phyloP scores from a whole-genome alignment of 2,888 invertebrate species.

The Orchesellides sinensis region DNA sequence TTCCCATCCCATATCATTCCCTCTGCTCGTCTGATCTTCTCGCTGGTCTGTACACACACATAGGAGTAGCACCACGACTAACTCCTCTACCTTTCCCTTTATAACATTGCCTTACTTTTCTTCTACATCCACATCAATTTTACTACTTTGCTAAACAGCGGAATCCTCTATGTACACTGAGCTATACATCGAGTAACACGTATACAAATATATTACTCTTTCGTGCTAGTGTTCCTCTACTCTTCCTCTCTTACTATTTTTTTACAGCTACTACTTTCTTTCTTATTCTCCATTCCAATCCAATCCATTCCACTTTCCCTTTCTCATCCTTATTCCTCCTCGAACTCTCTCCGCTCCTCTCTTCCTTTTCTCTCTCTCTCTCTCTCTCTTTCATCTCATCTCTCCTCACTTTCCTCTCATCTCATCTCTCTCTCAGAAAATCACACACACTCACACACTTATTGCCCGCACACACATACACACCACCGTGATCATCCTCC shows the following conservation, averaged over 20 bases:
- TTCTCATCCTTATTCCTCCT: conserved; percentile 48
- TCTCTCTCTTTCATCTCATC: conserved; percentile 27
- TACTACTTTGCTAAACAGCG: too few relatives aligned
- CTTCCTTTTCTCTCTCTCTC: conserved; percentile 20
- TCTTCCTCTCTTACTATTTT: conserved; percentile 39
- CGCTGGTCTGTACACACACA: conserved; percentile 27
- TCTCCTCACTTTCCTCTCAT: conserved; percentile 28
- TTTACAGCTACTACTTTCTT: conserved; percentile 35
- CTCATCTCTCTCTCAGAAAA: conserved; percentile 41
- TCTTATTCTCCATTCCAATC: conserved; percentile 49
- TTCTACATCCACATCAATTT: conserved; percentile 1
- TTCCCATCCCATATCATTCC: conserved; percentile 59
- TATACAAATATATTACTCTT: conserved; percentile 13
- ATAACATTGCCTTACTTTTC: too few relatives aligned
- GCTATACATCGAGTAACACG: conserved; percentile 27
- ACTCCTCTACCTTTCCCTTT: conserved; percentile 8
- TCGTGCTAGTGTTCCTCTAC: conserved; percentile 23
- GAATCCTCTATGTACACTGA: conserved; percentile 43
- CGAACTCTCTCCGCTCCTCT: conserved; percentile 32
- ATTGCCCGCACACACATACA: conserved; percentile 28
- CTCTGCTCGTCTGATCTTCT: conserved; percentile 10
- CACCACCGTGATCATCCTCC: conserved; percentile 44
- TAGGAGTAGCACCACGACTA: conserved; percentile 11
- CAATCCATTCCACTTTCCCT: conserved; percentile 44
- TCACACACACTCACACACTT: conserved; percentile 41